These are phyloP conservation scores for Sinotaia quadrata DNA, from an alignment of 2,888 invertebrate species.

Conservation along the genomic window DNA sequence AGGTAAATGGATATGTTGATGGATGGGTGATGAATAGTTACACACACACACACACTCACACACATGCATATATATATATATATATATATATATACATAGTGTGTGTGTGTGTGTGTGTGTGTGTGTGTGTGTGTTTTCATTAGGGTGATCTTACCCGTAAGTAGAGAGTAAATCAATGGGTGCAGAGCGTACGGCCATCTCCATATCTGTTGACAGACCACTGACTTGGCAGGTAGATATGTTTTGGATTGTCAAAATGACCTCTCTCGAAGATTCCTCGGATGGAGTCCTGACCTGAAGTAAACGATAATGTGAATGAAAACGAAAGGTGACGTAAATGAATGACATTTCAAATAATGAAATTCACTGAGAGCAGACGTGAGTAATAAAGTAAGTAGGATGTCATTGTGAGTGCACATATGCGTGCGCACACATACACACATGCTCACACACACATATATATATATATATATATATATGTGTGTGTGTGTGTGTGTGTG, in stretches of 20 bases:
- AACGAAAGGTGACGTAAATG: too few species aligned
- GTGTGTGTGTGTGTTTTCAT: too few species aligned
- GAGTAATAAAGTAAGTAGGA: background rate
- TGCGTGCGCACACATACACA: background rate
- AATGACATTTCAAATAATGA: too few species aligned
- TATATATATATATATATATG: too few species aligned
- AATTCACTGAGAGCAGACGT: too few species aligned
- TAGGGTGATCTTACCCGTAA: background rate
- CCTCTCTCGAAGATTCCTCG: conserved; percentile 33
- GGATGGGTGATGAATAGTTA: too few species aligned
- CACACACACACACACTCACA: background rate
- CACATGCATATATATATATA: conserved; percentile 7
- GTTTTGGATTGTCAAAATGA: conserved; percentile 34
- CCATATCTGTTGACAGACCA: background rate
- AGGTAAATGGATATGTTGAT: too few species aligned
- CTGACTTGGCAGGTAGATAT: background rate
- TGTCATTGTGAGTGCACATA: background rate
- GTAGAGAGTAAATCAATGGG: background rate
- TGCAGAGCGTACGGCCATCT: background rate
- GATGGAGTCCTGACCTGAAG: conserved; percentile 25
- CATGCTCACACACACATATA: conserved; percentile 1
- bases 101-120: too few species aligned
- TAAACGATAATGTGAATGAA: background rate
- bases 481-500: too few species aligned
- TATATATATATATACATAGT: background rate